These are phyloP conservation scores for Spilosoma lubricipeda DNA, from an alignment of 2,888 invertebrate species.

Conservation along the genomic window DNA sequence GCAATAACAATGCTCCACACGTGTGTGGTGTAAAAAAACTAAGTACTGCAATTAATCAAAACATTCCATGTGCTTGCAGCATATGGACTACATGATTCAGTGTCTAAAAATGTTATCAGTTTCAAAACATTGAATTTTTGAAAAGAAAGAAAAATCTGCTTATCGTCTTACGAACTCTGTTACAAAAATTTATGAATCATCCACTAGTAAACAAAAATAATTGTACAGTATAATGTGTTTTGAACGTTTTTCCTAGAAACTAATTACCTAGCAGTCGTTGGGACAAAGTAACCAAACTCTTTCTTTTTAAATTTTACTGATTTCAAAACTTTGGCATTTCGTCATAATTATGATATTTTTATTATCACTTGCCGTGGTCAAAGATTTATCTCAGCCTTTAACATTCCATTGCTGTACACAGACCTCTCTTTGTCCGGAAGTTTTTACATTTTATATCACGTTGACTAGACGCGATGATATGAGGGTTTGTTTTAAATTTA, in stretches of 20 bases:
- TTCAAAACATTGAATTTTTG: constrained; percentile 4
- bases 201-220: constrained; percentile 14
- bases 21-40: background rate
- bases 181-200: constrained; percentile 16
- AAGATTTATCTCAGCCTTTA: too few relatives aligned
- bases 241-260: constrained; percentile 3
- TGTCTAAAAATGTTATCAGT: constrained; percentile 8
- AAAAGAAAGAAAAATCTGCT: constrained; percentile 5
- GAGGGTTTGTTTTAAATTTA: too few relatives aligned
- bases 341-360: background rate
- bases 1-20: background rate
- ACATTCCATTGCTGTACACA: too few relatives aligned
- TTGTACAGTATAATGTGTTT: background rate
- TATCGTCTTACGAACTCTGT: constrained; percentile 5
- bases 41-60: background rate
- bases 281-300: background rate
- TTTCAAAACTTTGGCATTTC: background rate
- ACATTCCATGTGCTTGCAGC: background rate
- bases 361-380: too few relatives aligned
- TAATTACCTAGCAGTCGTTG: background rate
- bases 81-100: background rate
- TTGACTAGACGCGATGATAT: too few relatives aligned
- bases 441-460: too few relatives aligned
- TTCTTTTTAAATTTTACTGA: background rate
- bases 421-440: too few relatives aligned